A percentile compares a stretch with the other conserved stretches of the same genome.
These are phyloP conservation scores for Apogon talboti DNA, from an alignment of 2,797 vertebrate species.

Conservation along the genomic window DNA sequence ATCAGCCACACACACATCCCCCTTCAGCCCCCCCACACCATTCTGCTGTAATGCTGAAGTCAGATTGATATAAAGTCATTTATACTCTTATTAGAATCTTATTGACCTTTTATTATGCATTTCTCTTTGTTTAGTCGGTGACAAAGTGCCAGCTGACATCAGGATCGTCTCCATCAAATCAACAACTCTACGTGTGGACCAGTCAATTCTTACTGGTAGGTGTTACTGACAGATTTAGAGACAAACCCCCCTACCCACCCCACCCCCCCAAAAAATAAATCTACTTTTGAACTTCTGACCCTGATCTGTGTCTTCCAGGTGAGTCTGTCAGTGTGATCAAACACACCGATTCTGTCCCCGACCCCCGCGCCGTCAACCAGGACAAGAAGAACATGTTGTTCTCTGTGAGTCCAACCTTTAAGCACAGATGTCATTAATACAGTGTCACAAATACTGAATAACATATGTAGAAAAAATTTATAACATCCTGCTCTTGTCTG, in stretches of 20 bases:
- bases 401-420: constrained; percentile 84
- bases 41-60: constrained; percentile 37
- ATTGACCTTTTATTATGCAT: no score
- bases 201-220: constrained; percentile 91
- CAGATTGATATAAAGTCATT: constrained; percentile 8
- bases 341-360: constrained; percentile 91
- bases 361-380: constrained; percentile 95
- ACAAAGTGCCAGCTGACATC: constrained; percentile 89
- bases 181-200: constrained; percentile 88
- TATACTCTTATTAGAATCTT: constrained; percentile 6
- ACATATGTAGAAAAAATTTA: no score
- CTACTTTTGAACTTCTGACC: neutral
- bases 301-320: constrained; percentile 73
- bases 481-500: no score
- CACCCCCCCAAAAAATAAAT: neutral
- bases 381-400: constrained; percentile 99
- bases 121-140: constrained; percentile 77
- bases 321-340: constrained; percentile 98
- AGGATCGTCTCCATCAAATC: constrained; percentile 85
- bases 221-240: no score
- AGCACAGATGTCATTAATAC: no score
- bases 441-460: neutral
- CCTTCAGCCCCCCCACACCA: constrained; percentile 9
- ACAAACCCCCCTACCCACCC: no score
- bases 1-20: constrained; percentile 26